phyloP scores from a whole-genome alignment of 1,140 invertebrate genomes.

The Nymphalis io region DNA sequence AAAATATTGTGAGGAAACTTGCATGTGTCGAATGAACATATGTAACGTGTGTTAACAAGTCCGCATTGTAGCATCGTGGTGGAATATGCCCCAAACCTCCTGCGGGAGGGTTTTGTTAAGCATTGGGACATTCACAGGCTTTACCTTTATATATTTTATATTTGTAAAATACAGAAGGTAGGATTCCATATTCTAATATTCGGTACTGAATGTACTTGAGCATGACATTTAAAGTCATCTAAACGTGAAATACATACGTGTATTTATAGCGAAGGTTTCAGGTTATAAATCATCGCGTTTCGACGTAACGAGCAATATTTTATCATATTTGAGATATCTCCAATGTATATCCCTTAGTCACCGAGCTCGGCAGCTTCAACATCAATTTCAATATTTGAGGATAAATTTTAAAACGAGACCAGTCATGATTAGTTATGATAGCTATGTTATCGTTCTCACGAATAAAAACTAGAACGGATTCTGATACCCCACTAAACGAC shows the following conservation, averaged over 20 bases:
- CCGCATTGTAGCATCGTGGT: no score
- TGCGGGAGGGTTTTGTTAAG: no score
- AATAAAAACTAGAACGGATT: constrained; percentile 20
- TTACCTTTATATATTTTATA: no score
- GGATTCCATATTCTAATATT: no score
- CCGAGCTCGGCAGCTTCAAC: background rate
- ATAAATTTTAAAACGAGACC: constrained; percentile 5
- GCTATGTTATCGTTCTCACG: constrained; percentile 11
- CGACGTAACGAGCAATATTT: constrained; percentile 3
- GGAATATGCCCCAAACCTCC: no score
- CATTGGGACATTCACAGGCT: no score
- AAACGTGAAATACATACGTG: background rate
- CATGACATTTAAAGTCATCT: background rate
- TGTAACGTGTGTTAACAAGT: no score
- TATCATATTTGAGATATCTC: background rate
- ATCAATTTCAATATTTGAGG: background rate
- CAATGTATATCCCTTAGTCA: background rate
- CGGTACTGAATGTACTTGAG: background rate
- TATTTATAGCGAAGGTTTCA: background rate
- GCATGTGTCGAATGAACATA: no score
- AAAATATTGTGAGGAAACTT: no score
- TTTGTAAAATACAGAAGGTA: no score
- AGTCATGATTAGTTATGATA: constrained; percentile 9
- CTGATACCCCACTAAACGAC: constrained; percentile 12
- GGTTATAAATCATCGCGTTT: constrained; percentile 6